These are phyloP conservation scores for Thymelicus lineola DNA, from an alignment of 2,888 invertebrate species.

Conservation along the genomic window DNA sequence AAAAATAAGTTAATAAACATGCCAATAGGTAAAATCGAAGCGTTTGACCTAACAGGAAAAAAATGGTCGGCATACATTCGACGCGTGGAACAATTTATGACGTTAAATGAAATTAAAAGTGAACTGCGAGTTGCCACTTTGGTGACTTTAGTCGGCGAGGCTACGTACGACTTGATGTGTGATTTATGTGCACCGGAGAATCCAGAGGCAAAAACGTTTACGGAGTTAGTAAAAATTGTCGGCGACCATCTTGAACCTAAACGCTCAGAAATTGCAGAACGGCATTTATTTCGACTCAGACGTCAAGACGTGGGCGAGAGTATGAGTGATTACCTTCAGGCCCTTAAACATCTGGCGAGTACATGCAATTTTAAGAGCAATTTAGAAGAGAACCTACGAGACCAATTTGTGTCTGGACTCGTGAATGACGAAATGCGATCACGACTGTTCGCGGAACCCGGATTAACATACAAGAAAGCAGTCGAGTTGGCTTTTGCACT, in stretches of 20 bases:
- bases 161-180: slow-evolving; percentile 36
- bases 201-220: slow-evolving; percentile 43
- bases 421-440: slow-evolving; percentile 36
- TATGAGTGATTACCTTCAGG: too few relatives aligned
- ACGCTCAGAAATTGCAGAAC: slow-evolving; percentile 42
- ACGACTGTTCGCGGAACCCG: slow-evolving; percentile 34
- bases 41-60: too few relatives aligned
- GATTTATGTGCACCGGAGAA: slow-evolving; percentile 44
- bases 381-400: too few relatives aligned
- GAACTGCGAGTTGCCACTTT: slow-evolving; percentile 46
- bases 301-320: too few relatives aligned
- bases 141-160: slow-evolving; percentile 42
- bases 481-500: slow-evolving; percentile 37
- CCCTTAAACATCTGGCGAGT: too few relatives aligned
- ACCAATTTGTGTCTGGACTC: slow-evolving; percentile 37
- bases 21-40: slow-evolving; percentile 46
- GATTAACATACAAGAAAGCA: slow-evolving; percentile 17
- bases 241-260: slow-evolving; percentile 41
- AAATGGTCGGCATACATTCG: slow-evolving; percentile 45
- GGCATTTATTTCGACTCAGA: slow-evolving; percentile 35
- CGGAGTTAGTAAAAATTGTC: slow-evolving; percentile 39
- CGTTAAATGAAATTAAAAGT: slow-evolving; percentile 41
- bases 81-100: slow-evolving; percentile 44
- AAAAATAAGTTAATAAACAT: slow-evolving; percentile 25
- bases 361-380: too few relatives aligned